Percentiles rank a stretch among this genome's conserved stretches.
These are phyloP conservation scores for Eilema caniola DNA, from an alignment of 2,888 invertebrate genomes.

Conservation along the genomic window DNA sequence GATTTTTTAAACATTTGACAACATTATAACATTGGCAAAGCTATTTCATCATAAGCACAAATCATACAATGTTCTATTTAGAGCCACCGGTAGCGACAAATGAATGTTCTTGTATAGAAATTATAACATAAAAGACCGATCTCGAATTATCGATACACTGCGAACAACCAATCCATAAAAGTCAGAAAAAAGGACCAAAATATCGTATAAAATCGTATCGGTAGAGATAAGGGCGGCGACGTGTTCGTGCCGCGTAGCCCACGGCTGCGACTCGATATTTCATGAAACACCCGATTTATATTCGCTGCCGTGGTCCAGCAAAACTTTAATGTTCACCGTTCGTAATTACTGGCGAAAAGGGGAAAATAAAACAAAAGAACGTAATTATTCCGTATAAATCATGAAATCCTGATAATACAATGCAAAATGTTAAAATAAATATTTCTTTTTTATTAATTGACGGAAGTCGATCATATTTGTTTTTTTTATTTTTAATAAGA, in stretches of 20 bases:
- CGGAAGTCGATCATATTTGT: not conserved
- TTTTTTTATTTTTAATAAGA: not conserved
- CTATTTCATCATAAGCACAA: constrained; percentile 42
- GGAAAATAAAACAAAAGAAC: constrained; percentile 61
- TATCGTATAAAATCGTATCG: constrained; percentile 84
- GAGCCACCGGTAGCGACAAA: constrained; percentile 46
- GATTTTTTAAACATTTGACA: constrained; percentile 61
- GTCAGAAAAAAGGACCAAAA: constrained; percentile 81
- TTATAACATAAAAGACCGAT: constrained; percentile 74
- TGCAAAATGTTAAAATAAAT: not conserved
- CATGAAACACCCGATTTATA: constrained; percentile 85
- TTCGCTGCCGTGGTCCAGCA: constrained; percentile 75
- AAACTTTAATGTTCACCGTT: constrained; percentile 80
- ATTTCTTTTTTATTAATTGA: not conserved
- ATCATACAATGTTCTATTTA: constrained; percentile 46
- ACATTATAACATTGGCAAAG: constrained; percentile 50
- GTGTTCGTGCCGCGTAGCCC: constrained; percentile 78
- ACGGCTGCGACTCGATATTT: constrained; percentile 83
- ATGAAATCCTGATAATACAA: constrained; percentile 27
- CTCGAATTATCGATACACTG: constrained; percentile 82
- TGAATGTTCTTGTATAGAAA: constrained; percentile 61
- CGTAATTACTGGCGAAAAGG: constrained; percentile 78
- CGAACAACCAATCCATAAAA: constrained; percentile 84
- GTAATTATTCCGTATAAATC: constrained; percentile 40
- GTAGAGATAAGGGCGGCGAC: constrained; percentile 81